Evolutionary conservation across 2,797 vertebrate genomes (phyloP), one percentile per base, ranked within the genome.

Genomic region (Tokudaia muenninki): DNA sequence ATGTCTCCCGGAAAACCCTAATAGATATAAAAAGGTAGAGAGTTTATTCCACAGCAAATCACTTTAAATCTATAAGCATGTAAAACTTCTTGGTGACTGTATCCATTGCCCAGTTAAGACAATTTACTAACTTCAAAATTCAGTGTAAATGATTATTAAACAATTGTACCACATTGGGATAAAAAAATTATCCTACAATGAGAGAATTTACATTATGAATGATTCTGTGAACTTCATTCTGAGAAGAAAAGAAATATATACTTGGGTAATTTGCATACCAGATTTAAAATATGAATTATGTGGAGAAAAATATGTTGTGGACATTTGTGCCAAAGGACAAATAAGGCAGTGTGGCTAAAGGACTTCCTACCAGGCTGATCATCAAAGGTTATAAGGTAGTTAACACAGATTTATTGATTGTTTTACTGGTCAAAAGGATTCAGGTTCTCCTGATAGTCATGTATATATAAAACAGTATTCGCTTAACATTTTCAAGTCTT

Each of bases 1-100:
- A 99, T 99, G 98, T 99, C 99, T 97, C 99, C 99, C 67, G 99
- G 99, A 99, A 99, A 99, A 65, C 99, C 99, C 99, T 99, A 97
- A 94, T 81, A 98, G 97, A 94, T 1, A n/a, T 26, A 96, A 95
- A 96, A 84, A 96, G 61, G 6, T 75, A 95, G 14, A 94, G 19
- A 86, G 52, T 81, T 97, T 95, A 96, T 84, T 93, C n/a, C 37
- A 65, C 0, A 81, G 78, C 0, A 78, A 93, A 70, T 94, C 67
- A 94, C 16, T 92, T 84, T 34, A 81, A 93, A 29, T 91, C 41
- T 87, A 83, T 75, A 91, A 86, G 19, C 61, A 93, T 78, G 57
- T 57, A 41, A 94, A 81, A 72, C 63, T 31, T 3, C 61, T 94
- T 89, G 9, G 94, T 89, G 9, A 10, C 57, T 90, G 90, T 90